phyloP scores from a whole-genome alignment of 1,140 invertebrate species.

The Trinorchestia longiramus region DNA sequence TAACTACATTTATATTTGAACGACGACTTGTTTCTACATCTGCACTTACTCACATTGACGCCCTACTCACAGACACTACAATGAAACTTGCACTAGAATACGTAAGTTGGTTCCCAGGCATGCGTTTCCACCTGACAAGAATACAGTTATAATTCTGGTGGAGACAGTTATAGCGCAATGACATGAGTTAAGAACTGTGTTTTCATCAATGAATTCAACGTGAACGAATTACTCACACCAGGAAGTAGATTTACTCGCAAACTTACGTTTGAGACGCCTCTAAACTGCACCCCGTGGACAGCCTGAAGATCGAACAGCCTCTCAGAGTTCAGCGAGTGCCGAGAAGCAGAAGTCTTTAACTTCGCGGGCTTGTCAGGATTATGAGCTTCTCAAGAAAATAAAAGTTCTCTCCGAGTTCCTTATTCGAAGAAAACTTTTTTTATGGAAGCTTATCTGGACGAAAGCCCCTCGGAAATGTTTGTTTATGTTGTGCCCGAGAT shows the following conservation, averaged over 20 bases:
- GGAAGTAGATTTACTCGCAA: background rate
- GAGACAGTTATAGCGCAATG: no score
- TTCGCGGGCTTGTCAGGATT: constrained; percentile 38
- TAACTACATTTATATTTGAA: no score
- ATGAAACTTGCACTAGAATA: no score
- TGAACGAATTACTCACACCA: no score
- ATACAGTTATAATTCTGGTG: no score
- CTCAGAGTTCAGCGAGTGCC: background rate
- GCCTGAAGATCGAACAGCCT: background rate
- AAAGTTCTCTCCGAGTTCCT: constrained; percentile 34
- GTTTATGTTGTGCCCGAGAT: constrained; percentile 40
- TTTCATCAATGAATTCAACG: no score
- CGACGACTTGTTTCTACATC: no score
- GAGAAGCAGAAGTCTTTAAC: constrained; percentile 47
- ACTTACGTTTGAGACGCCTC: background rate
- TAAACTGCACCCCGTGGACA: background rate
- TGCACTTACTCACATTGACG: no score
- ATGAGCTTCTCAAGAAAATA: constrained; percentile 49
- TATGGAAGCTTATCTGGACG: constrained; percentile 36
- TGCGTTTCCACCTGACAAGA: no score
- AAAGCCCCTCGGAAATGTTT: constrained; percentile 49
- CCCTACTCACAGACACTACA: no score
- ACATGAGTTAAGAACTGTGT: no score
- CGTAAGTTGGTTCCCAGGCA: no score
- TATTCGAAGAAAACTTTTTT: constrained; percentile 51